Conservation (phyloP, 1,140 invertebrate species). For the Meteorus sp. region DNA sequence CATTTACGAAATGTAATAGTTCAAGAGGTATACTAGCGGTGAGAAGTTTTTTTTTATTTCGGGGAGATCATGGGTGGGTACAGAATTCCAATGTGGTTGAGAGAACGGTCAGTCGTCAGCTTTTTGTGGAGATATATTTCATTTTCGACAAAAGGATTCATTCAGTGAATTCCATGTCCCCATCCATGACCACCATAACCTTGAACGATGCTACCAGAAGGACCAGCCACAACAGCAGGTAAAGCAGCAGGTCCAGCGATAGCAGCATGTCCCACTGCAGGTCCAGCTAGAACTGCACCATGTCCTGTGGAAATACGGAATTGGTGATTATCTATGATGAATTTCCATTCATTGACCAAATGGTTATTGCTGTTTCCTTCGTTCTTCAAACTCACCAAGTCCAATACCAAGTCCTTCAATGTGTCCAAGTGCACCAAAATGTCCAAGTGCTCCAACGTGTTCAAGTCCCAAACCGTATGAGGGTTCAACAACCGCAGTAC, state of each 20-base stretch:
- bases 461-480: constrained; percentile 12
- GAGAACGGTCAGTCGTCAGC: background rate
- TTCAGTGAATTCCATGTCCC: constrained; percentile 29
- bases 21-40: too few species aligned
- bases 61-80: too few species aligned
- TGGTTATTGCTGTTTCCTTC: too few species aligned
- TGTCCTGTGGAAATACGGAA: too few species aligned
- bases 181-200: constrained; percentile 41
- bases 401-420: constrained; percentile 9
- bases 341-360: too few species aligned
- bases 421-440: constrained; percentile 4
- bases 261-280: constrained; percentile 43
- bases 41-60: too few species aligned
- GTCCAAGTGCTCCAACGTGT: background rate
- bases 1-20: too few species aligned
- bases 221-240: constrained; percentile 51
- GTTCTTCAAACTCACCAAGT: too few species aligned
- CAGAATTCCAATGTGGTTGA: too few species aligned
- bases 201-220: constrained; percentile 50
- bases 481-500: constrained; percentile 37
- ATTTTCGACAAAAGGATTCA: background rate
- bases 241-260: constrained; percentile 49
- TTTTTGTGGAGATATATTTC: background rate
- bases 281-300: constrained; percentile 49
- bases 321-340: too few species aligned